A percentile compares a stretch with the other conserved stretches of the same genome.
These are phyloP conservation scores for Chiloscyllium plagiosum DNA, from an alignment of 2,113 vertebrate genomes.

Conservation along the genomic window DNA sequence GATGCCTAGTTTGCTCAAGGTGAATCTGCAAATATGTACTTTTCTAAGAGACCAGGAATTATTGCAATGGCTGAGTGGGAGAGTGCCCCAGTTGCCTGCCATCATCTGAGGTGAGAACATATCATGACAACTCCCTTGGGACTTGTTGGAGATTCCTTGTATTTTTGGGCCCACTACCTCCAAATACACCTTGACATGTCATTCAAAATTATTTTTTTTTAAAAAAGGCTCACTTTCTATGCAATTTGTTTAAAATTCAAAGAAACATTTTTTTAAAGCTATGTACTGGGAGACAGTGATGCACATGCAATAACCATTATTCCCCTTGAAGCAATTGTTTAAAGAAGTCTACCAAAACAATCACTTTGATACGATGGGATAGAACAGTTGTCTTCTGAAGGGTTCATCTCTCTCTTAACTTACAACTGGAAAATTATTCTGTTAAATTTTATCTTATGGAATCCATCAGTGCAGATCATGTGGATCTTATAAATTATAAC, in stretches of 20 bases:
- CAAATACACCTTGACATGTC: too few species aligned
- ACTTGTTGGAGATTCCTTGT: too few species aligned
- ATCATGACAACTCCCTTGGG: too few species aligned
- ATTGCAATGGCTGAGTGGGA: background rate
- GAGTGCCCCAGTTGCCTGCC: too few species aligned
- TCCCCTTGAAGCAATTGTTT: background rate
- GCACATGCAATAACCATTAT: background rate
- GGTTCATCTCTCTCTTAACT: background rate
- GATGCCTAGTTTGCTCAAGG: background rate
- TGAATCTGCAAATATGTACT: background rate
- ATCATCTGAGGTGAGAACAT: too few species aligned
- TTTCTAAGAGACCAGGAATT: background rate
- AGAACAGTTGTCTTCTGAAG: background rate
- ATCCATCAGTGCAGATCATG: background rate
- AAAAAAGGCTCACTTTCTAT: background rate
- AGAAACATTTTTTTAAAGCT: background rate
- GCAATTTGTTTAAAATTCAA: background rate
- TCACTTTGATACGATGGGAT: background rate
- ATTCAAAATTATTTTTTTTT: background rate
- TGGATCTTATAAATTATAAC: conserved; percentile 10
- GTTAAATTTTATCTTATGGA: background rate
- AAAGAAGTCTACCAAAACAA: background rate
- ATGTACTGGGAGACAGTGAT: too few species aligned
- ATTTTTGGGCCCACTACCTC: too few species aligned
- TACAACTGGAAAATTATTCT: background rate